Conservation (phyloP, 2,113 vertebrate species). For the Hippopotamus amphibius region DNA sequence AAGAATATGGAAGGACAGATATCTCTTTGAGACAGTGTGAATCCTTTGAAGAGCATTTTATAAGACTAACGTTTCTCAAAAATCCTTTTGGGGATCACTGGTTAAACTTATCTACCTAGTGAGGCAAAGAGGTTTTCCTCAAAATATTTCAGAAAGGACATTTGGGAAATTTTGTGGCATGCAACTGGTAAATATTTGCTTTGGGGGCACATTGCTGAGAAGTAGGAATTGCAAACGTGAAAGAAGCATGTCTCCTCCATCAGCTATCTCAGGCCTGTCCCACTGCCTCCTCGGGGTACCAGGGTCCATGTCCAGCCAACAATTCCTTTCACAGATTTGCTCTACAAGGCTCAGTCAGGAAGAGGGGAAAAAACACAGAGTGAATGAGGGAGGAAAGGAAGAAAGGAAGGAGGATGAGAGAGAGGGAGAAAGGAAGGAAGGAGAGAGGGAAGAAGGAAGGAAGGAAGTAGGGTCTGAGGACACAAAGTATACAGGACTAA, state of each 20-base stretch:
- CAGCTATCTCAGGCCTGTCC: fast-evolving
- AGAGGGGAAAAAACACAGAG: background rate
- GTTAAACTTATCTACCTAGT: background rate
- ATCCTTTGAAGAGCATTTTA: background rate
- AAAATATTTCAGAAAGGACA: constrained; percentile 25
- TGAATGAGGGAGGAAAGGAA: background rate
- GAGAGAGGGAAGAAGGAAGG: fast-evolving
- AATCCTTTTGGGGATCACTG: background rate
- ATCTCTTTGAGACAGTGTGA: background rate
- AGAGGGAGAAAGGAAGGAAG: background rate
- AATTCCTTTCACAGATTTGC: background rate
- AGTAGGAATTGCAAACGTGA: background rate
- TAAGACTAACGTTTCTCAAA: background rate
- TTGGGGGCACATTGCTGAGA: background rate
- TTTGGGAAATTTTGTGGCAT: background rate
- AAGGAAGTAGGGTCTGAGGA: background rate
- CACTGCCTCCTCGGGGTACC: background rate
- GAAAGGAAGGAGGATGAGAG: background rate
- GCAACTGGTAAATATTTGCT: background rate
- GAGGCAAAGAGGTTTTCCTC: background rate
- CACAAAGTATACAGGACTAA: background rate
- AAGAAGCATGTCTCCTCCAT: background rate
- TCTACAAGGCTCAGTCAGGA: background rate
- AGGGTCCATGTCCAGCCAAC: background rate
- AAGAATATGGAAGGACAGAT: background rate